A percentile compares a stretch with the other conserved stretches of the same genome.
Evolutionary conservation across 2,888 invertebrate species (phyloP).

Genomic region (Cordilura impudica): DNA sequence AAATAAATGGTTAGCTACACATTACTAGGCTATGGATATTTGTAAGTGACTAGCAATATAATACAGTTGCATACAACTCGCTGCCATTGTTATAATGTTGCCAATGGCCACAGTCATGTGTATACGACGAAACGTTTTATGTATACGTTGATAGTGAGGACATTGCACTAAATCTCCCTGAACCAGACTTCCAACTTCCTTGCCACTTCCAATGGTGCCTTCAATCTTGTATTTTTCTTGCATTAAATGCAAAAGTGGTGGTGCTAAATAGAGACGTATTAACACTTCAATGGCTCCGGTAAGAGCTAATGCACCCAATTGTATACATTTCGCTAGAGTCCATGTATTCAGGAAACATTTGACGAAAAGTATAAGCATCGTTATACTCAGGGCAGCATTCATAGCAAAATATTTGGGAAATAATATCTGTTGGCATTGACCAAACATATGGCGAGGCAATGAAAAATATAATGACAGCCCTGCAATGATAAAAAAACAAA

Average conservation of each 20-base stretch:
- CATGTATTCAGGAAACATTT: slow-evolving; percentile 79
- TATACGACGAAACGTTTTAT: slow-evolving; percentile 85
- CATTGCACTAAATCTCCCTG: slow-evolving; percentile 86
- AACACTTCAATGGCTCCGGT: slow-evolving; percentile 83
- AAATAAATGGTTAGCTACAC: not conserved
- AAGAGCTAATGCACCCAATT: slow-evolving; percentile 77
- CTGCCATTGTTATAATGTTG: slow-evolving; percentile 85
- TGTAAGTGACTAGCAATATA: slow-evolving; percentile 81
- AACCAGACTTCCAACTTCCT: slow-evolving; percentile 86
- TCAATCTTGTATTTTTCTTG: slow-evolving; percentile 87
- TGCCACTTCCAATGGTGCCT: slow-evolving; percentile 86
- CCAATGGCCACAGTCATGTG: slow-evolving; percentile 90
- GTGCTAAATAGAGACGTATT: slow-evolving; percentile 87
- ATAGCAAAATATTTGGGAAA: slow-evolving; percentile 92
- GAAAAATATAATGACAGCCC: slow-evolving; percentile 92
- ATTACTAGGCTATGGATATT: slow-evolving; percentile 61
- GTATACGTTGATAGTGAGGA: slow-evolving; percentile 87
- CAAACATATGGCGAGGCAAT: slow-evolving; percentile 91
- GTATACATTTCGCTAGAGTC: slow-evolving; percentile 79
- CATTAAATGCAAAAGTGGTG: slow-evolving; percentile 86
- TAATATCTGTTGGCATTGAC: slow-evolving; percentile 89
- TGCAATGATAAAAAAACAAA: slow-evolving; percentile 75
- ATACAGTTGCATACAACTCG: slow-evolving; percentile 83
- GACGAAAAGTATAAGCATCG: slow-evolving; percentile 84
- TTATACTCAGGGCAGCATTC: slow-evolving; percentile 86